These are phyloP conservation scores for Diarsia dahlii DNA, from an alignment of 2,888 invertebrate genomes.

Conservation along the genomic window DNA sequence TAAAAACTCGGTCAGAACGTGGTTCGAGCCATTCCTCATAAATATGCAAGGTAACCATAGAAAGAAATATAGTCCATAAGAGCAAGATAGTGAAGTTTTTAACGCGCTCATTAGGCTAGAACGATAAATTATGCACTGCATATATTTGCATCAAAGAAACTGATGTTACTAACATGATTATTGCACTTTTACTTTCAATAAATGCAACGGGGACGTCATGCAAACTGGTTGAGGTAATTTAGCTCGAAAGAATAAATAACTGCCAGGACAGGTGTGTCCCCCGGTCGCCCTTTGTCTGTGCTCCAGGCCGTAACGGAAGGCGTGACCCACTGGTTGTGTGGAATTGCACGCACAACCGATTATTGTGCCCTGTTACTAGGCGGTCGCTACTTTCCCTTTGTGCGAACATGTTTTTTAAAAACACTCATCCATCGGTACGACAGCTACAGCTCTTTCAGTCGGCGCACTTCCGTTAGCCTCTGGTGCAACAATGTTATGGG, in stretches of 20 bases:
- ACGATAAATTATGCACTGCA: slow-evolving; percentile 61
- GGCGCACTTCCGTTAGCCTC: slow-evolving; percentile 60
- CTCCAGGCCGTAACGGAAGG: slow-evolving; percentile 69
- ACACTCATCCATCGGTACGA: slow-evolving; percentile 59
- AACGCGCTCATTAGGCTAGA: slow-evolving; percentile 68
- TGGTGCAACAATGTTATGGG: slow-evolving; percentile 59
- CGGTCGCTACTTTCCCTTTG: slow-evolving; percentile 66
- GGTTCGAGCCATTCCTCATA: slow-evolving; percentile 60
- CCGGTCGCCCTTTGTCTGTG: slow-evolving; percentile 68
- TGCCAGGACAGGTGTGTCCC: slow-evolving; percentile 72
- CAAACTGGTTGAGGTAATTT: slow-evolving; percentile 47
- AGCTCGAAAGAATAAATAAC: slow-evolving; percentile 58
- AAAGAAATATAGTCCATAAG: slow-evolving; percentile 60
- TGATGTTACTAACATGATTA: slow-evolving; percentile 48
- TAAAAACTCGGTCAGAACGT: slow-evolving; percentile 63
- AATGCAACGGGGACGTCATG: slow-evolving; percentile 30
- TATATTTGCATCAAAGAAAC: slow-evolving; percentile 52
- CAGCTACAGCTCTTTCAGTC: slow-evolving; percentile 58
- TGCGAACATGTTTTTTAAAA: slow-evolving; percentile 65
- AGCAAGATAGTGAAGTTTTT: slow-evolving; percentile 61
- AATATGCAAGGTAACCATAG: slow-evolving; percentile 65
- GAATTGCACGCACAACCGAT: slow-evolving; percentile 69
- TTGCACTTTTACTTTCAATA: slow-evolving; percentile 70
- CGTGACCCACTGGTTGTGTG: slow-evolving; percentile 67
- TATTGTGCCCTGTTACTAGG: slow-evolving; percentile 61